Conservation (phyloP, 2,797 vertebrate species). For the Notoglanidium macrostoma region DNA sequence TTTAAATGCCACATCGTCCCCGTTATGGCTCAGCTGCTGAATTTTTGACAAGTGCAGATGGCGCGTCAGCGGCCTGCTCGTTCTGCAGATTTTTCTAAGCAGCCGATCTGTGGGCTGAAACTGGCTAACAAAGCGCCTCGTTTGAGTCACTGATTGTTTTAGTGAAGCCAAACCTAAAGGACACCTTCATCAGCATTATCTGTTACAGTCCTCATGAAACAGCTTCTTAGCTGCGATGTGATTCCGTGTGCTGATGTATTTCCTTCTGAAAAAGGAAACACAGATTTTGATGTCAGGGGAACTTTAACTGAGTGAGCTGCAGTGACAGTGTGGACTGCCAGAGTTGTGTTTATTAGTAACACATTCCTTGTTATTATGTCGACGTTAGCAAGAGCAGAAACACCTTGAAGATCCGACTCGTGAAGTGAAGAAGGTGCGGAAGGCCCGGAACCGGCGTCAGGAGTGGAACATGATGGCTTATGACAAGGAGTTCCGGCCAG, state of each 20-base stretch:
- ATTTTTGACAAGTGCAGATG: constrained; percentile 37
- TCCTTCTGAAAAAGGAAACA: neutral
- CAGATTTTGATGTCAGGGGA: neutral
- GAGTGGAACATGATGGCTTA: constrained; percentile 92
- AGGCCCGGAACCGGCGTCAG: constrained; percentile 85
- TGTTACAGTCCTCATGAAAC: neutral
- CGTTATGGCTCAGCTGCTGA: constrained; percentile 1
- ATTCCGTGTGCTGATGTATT: neutral
- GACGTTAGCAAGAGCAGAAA: constrained; percentile 77
- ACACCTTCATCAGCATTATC: neutral
- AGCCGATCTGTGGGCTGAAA: constrained; percentile 24
- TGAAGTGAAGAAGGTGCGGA: constrained; percentile 87
- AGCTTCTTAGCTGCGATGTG: neutral
- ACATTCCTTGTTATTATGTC: neutral
- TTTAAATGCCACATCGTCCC: neutral
- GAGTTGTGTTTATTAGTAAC: neutral
- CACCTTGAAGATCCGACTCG: constrained; percentile 82
- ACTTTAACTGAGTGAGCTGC: neutral
- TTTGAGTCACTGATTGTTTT: constrained; percentile 6
- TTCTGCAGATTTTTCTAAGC: constrained; percentile 14
- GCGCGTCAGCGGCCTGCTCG: constrained; percentile 12
- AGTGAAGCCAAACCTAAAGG: neutral
- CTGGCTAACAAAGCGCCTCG: neutral
- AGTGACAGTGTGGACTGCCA: neutral
- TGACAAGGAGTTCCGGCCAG: constrained; percentile 87